phyloP scores from a whole-genome alignment of 2,888 invertebrate species.

The Synanthedon tipuliformis region DNA sequence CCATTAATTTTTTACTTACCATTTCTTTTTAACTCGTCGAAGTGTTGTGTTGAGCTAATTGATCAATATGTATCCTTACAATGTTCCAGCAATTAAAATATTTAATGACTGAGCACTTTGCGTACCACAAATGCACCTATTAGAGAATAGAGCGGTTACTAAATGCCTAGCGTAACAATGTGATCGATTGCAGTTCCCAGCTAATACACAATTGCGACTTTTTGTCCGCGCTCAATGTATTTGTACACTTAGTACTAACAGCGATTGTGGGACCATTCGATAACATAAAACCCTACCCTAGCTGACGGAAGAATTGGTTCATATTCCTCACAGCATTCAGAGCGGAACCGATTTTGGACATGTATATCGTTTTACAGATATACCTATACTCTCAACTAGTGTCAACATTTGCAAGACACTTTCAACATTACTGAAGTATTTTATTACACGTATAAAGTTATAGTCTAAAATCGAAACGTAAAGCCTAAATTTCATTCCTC shows the following conservation, averaged over 20 bases:
- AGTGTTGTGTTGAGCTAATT: too few species aligned
- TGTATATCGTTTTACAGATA: slow-evolving; percentile 8
- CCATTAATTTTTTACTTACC: too few species aligned
- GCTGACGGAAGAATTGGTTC: slow-evolving; percentile 79
- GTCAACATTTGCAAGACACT: too few species aligned
- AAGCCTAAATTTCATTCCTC: too few species aligned
- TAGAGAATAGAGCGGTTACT: slow-evolving; percentile 11
- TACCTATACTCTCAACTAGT: background rate
- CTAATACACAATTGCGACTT: slow-evolving; percentile 37
- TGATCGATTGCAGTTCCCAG: slow-evolving; percentile 36
- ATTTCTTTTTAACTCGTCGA: too few species aligned
- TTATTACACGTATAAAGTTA: too few species aligned
- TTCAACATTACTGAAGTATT: too few species aligned
- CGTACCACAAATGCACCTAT: slow-evolving; percentile 9
- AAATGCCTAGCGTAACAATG: slow-evolving; percentile 18
- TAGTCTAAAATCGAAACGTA: too few species aligned
- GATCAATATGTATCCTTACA: too few species aligned
- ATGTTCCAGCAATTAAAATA: background rate
- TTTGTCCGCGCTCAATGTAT: slow-evolving; percentile 46
- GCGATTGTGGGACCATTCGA: slow-evolving; percentile 74
- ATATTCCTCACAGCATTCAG: slow-evolving; percentile 71
- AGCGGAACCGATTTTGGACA: slow-evolving; percentile 45
- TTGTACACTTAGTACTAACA: slow-evolving; percentile 58
- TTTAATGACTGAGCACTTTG: background rate
- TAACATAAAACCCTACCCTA: slow-evolving; percentile 74